Base-by-base conservation (phyloP, 2,888 invertebrate species). In the Saturnia pavonia region DNA sequence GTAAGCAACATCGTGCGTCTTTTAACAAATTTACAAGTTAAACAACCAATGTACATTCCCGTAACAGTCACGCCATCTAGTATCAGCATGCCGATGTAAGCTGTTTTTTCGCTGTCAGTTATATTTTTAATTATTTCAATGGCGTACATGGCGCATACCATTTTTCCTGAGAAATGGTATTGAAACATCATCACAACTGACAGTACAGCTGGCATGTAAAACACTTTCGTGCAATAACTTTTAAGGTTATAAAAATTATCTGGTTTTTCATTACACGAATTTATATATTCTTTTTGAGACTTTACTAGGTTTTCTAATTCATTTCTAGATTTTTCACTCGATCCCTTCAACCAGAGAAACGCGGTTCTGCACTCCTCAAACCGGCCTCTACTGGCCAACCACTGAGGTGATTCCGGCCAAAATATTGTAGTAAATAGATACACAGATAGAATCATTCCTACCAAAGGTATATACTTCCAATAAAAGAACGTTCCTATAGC, bases 81-180 rank as follows among this genome's bases (percentile, higher is more conserved):
- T 34, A 81, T 77, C 0, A 85, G 68, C 82, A 85, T 84, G 6
- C 80, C 83, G 0, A 72, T 76, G 22, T 85, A 85, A 0, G 84
- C 85, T 0, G 81, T 76, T 0, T 70, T 67, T 69, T 83, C 81
- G 34, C 74, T 78, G 0, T 71, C 43, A 0, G 82, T 81, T 0
- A 85, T 82, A 40, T 77, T 80, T 60, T 78, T 84, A 16, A 83
- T 76, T 6, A 86, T 83, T 66, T 85, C 84, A 67, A 85, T 74
- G 6, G 79, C 78, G 54, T 82, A 85, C 0, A 82, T 71, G 69
- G 75, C 77, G 57, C 78, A 83, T 0, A 82, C 79, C 0, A 82
- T 51, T 78, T 85, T 85, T 0, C 86, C 86, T 3, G 83, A 80
- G 16, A 84, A 80, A 60, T 81, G 77, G 16, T 82, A 82, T 60